Base-by-base conservation (phyloP, 2,888 invertebrate genomes). In the Cynaeus angustus region DNA sequence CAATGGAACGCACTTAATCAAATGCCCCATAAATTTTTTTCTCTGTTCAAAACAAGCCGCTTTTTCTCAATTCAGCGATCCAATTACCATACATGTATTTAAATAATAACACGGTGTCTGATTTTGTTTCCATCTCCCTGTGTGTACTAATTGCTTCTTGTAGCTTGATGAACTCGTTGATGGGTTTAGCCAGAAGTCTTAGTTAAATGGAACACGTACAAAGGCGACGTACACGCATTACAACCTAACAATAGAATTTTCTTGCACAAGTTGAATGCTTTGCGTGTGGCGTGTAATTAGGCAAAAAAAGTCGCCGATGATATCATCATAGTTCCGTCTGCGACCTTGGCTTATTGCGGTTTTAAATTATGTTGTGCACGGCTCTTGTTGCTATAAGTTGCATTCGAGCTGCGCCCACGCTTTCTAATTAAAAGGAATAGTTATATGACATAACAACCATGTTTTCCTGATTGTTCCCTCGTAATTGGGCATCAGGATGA, bases 261-360 rank as follows among this genome's bases (percentile, higher is more conserved):
- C 53, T 53, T 37, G 53, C 50, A 30, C 50, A 26, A 50, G 55
- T 56, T 13, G 45, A 64, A 53, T 53, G 50, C 14, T 46, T 70
- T 67, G 71, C 69, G 68, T 73, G 65, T 59, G 41, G 48, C 53
- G 38, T 48, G 61, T 67, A 71, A 73, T 73, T 73, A 71, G 69
- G 64, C 56, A 59, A 67, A 64, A n/a, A 55, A 52, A 53, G 6
- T 7, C 53, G 14, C 16, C 41, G 73, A 70, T 73, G 71, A 72
- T 73, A 69, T 71, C 71, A 68, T 64, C 71, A 68, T 65, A 62
- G 69, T 68, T 59, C 62, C 38, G 72, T 74, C 74, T 74, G 66
- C 68, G 74, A 68, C 73, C 73, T 73, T 72, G 73, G 70, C 58
- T 70, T 55, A 72, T 68, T 70, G 72, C 64, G 73, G 71, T 70